Evolutionary conservation across 2,113 vertebrate species (phyloP), one percentile per base, ranked within the genome.

Genomic region (Chionodraco myersi): DNA sequence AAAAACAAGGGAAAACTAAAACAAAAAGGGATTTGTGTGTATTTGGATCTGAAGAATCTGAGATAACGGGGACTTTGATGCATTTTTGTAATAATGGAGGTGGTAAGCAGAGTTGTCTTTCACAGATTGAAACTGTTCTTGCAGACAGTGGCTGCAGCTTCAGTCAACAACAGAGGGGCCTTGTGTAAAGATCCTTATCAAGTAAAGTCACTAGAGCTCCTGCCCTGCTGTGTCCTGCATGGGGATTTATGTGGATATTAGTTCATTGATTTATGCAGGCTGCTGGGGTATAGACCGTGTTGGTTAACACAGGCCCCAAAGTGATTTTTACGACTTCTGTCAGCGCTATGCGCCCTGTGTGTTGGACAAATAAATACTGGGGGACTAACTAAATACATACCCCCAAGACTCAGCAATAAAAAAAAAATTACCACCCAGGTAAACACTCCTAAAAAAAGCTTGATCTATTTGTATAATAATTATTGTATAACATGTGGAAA

Each of bases 1-100:
- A 57, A 8, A 53, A 49, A 41, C 5, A 51, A 53, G 21, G 14
- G 14, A 4, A 59, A 53, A 5, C 48, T 34, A 18, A 76, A 79
- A 83, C 23, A 75, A n/a, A 75, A 79, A 75, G n/a, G 5, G 52
- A 72, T 67, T 56, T 9, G 30, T 47, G 52, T 30, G 61, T 54
- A 18, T 52, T 48, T 54, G n/a, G 48, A 70, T 71, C 6, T 45
- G 16, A 49, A 72, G 34, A 57, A 26, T 72, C 10, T 49, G 14
- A 44, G 62, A 67, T 6, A 53, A 3, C 53, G 14, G 5, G 16
- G 36, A 53, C 26, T 79, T 64, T 82, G 41, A 57, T 61, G 73
- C 34, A 70, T 80, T 74, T 57, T 63, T 72, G 52, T 18, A 75
- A 76, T 73, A 59, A 23, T 5, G 14, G 2, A 62, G 52, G 72